Percentiles rank a stretch among this genome's conserved stretches.
phyloP scores from a whole-genome alignment of 2,797 vertebrate species.

The Limnodromus scolopaceus region DNA sequence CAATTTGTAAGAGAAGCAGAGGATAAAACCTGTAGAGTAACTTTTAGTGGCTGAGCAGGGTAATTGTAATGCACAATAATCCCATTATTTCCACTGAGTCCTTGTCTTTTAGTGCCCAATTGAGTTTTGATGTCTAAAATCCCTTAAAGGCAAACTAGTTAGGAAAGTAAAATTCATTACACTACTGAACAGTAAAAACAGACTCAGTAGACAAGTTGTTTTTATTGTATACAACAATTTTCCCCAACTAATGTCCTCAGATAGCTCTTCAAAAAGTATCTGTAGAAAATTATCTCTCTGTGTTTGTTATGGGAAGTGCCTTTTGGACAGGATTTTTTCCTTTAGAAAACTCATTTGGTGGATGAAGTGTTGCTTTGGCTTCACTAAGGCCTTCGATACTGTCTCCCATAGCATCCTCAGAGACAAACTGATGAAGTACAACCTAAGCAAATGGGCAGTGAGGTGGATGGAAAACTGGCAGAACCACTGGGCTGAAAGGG shows the following conservation, averaged over 20 bases:
- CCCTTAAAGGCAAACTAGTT: not conserved
- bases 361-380: not conserved
- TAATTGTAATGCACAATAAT: slow-evolving; percentile 18
- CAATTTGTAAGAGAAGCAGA: not conserved
- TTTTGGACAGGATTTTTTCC: not conserved
- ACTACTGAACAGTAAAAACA: not conserved
- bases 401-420: not conserved
- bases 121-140: slow-evolving; percentile 5
- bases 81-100: not conserved
- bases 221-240: not conserved
- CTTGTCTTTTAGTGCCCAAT: not conserved
- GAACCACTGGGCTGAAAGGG: not conserved
- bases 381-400: not conserved
- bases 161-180: not conserved
- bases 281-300: not conserved
- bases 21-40: not conserved
- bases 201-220: not conserved
- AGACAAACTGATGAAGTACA: not conserved
- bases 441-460: not conserved
- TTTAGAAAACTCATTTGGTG: not conserved
- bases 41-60: not conserved
- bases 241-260: not conserved
- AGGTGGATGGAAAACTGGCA: not conserved
- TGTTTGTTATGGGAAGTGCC: not conserved
- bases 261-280: not conserved